Evolutionary conservation across 2,888 invertebrate species (phyloP).

Genomic region (Cataglyphis albicans): DNA sequence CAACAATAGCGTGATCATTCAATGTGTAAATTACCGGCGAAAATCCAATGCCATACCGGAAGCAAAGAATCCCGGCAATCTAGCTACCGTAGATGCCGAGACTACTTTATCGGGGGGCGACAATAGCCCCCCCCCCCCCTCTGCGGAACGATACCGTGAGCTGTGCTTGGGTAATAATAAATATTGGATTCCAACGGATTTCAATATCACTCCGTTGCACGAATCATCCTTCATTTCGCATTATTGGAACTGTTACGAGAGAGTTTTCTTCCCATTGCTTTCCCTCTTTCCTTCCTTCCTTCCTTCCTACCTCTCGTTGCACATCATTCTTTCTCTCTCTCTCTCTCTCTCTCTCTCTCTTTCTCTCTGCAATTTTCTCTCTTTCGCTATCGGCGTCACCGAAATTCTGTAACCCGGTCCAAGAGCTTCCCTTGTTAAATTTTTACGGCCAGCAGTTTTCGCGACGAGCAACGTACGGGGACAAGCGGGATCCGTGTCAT

Average conservation of each 20-base stretch:
- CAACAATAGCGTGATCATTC: constrained; percentile 30
- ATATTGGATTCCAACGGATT: constrained; percentile 73
- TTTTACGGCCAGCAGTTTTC: constrained; percentile 76
- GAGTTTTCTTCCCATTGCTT: constrained; percentile 12
- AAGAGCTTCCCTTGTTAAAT: constrained; percentile 77
- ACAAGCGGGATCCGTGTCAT: constrained; percentile 51
- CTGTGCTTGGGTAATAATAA: constrained; percentile 66
- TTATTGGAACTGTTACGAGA: constrained; percentile 51
- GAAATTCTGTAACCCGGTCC: constrained; percentile 39
- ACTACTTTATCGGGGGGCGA: constrained; percentile 38
- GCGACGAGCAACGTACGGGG: constrained; percentile 49
- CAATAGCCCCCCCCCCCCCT: constrained; percentile 39
- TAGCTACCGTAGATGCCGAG: constrained; percentile 36
- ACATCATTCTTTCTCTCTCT: constrained; percentile 1
- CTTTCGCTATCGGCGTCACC: not conserved
- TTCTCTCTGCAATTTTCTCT: not conserved
- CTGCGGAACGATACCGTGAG: constrained; percentile 42
- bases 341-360: too few species aligned
- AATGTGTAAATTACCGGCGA: constrained; percentile 40
- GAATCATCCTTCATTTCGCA: constrained; percentile 64
- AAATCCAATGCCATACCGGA: constrained; percentile 48
- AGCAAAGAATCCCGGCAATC: constrained; percentile 43
- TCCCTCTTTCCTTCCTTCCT: constrained; percentile 30
- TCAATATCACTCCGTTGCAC: constrained; percentile 69
- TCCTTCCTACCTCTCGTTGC: constrained; percentile 39